Percentiles rank a stretch among this genome's conserved stretches.
phyloP scores from a whole-genome alignment of 1,140 invertebrate genomes.

The Adoxophyes honmai region DNA sequence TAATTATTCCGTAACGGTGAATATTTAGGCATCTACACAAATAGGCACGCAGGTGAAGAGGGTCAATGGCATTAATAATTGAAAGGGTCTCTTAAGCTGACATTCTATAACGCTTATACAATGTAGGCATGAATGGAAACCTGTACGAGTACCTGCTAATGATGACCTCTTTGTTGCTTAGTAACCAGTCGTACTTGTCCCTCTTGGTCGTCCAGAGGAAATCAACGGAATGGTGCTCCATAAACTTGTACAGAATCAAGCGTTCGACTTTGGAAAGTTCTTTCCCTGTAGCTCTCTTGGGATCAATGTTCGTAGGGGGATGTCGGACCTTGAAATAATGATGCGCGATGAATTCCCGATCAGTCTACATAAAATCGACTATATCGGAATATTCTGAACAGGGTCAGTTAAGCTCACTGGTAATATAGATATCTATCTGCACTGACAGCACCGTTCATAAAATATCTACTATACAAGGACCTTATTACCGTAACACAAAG shows the following conservation, averaged over 20 bases:
- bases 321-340: conserved; percentile 55
- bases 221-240: conserved; percentile 85
- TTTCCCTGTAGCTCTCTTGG: conserved; percentile 62
- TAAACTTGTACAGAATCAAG: conserved; percentile 81
- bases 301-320: conserved; percentile 72
- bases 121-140: conserved; percentile 3
- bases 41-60: too few species aligned
- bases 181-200: conserved; percentile 83
- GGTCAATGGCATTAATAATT: too few species aligned
- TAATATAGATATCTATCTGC: too few species aligned
- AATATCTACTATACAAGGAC: too few species aligned
- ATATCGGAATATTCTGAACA: too few species aligned
- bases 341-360: neutral
- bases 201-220: conserved; percentile 93
- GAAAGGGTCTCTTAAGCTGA: neutral
- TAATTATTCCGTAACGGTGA: too few species aligned
- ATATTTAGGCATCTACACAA: too few species aligned
- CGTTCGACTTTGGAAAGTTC: conserved; percentile 70
- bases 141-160: conserved; percentile 64
- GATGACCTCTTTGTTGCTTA: conserved; percentile 73
- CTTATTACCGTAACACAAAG: too few species aligned
- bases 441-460: too few species aligned
- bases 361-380: too few species aligned
- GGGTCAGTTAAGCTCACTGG: too few species aligned
- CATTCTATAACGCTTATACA: conserved; percentile 79